phyloP scores from a whole-genome alignment of 2,113 vertebrate genomes.

The Phalacrocorax pelagicus region DNA sequence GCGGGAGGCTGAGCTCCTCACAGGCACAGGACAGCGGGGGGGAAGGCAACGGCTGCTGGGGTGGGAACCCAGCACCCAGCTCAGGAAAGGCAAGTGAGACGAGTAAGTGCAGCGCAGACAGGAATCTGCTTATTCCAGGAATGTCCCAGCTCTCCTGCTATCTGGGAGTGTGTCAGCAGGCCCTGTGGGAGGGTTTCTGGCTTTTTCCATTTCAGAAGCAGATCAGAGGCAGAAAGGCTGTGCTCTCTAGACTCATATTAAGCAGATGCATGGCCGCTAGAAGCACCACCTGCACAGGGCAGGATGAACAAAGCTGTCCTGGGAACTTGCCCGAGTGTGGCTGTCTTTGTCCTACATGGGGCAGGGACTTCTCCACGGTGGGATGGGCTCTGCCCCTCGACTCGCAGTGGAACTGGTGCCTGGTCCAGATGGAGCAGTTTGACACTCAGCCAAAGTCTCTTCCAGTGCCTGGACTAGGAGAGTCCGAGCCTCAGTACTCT shows the following conservation, averaged over 20 bases:
- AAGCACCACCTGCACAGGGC: neutral
- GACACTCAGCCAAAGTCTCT: neutral
- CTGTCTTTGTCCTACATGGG: accelerated
- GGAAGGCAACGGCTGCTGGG: neutral
- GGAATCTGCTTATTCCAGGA: slow-evolving; percentile 27
- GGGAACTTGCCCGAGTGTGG: neutral
- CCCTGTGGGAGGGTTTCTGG: neutral
- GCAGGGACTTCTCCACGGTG: neutral
- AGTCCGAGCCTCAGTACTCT: neutral
- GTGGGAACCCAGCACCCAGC: neutral
- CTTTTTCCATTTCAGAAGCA: neutral
- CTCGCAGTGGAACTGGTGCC: neutral
- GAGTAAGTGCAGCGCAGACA: neutral
- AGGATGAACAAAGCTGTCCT: neutral
- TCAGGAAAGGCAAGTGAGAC: neutral
- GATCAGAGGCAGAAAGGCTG: neutral
- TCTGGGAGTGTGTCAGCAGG: neutral
- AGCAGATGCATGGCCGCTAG: neutral
- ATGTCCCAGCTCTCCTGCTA: neutral
- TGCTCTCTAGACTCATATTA: neutral
- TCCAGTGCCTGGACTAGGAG: neutral
- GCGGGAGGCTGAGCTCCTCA: neutral
- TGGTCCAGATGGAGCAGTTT: neutral
- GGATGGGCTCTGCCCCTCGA: neutral
- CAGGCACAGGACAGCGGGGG: neutral